Base-by-base conservation (phyloP, 2,888 invertebrate species). In the Meiosimyza decipiens region DNA sequence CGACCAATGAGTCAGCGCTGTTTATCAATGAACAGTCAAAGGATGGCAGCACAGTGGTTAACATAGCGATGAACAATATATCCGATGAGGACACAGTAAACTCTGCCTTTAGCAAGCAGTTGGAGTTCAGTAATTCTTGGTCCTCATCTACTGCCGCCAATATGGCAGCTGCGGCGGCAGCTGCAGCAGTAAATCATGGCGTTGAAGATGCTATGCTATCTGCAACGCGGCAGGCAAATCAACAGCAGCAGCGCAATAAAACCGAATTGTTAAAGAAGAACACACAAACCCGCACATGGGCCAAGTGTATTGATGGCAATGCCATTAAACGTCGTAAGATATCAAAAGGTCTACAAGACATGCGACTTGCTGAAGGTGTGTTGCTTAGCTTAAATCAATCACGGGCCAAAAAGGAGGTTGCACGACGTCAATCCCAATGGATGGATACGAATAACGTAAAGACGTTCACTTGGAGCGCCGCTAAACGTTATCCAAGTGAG, bases 311-410 rank as follows among this genome's bases (percentile, higher is more conserved):
- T 65, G 73, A 73, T n/a, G 76, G 75, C 54, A 75, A 75, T 71
- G 88, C 91, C 7, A 90, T 92, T 71, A 94, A 93, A 78, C 89
- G 93, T 76, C 89, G 93, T 68, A 94, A 93, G 87, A 88, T 92
- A 4, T 87, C 88, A 2, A 87, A 79, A 71, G 82, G 82, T 74
- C 73, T 85, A 3, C 80, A 86, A 71, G 88, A 88, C 64, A 77
- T 87, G n/a, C 79, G 87, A 63, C 79, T 87, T n/a, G 86, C 89
- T 1, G 89, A 89, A 47, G 87, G 88, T 22, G 85, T 89, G 77
- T 71, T 86, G 0, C 73, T 84, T 0, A 80, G 80, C 9, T 75
- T 85, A 0, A 84, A 75, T 28, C 80, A 84, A 72, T 81, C 83
- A 68, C 79, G 82, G 77, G 77, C 68, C 72, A 80, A 80, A 28